A percentile compares a stretch with the other conserved stretches of the same genome.
These are phyloP conservation scores for Esox niger DNA, from an alignment of 2,113 vertebrate species.

Conservation along the genomic window DNA sequence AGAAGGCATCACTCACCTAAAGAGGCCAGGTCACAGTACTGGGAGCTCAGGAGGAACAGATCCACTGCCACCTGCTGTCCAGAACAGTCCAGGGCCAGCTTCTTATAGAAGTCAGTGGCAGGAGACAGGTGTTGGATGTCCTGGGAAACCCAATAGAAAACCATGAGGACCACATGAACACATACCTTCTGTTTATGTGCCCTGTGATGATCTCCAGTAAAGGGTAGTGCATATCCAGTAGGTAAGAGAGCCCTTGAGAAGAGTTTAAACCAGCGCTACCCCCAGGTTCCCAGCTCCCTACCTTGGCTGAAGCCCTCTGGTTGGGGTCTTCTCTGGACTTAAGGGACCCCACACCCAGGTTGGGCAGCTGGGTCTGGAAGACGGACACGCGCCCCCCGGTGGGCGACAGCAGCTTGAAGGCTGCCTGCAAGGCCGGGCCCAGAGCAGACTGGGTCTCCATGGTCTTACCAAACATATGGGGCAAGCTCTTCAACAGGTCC, in stretches of 20 bases:
- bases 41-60: slow-evolving; percentile 91
- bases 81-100: slow-evolving; percentile 95
- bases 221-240: too few species aligned
- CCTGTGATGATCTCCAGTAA: too few species aligned
- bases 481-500: slow-evolving; percentile 88
- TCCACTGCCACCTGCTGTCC: slow-evolving; percentile 96
- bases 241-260: too few species aligned
- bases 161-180: too few species aligned
- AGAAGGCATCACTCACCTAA: slow-evolving; percentile 73
- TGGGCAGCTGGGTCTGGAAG: slow-evolving; percentile 95
- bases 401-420: slow-evolving; percentile 91
- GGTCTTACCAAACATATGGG: slow-evolving; percentile 89
- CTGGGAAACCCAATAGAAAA: slow-evolving; percentile 55
- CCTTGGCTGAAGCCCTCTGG: slow-evolving; percentile 89
- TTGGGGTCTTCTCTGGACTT: slow-evolving; percentile 91
- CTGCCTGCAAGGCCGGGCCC: slow-evolving; percentile 90
- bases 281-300: slow-evolving; percentile 39
- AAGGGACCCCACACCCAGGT: slow-evolving; percentile 84
- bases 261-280: too few species aligned
- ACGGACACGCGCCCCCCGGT: slow-evolving; percentile 92
- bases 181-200: too few species aligned
- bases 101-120: slow-evolving; percentile 97
- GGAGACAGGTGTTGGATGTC: slow-evolving; percentile 89
- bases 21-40: slow-evolving; percentile 93
- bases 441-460: slow-evolving; percentile 95